Base-by-base conservation (phyloP, 2,888 invertebrate genomes). In the Exocentrus adspersus region DNA sequence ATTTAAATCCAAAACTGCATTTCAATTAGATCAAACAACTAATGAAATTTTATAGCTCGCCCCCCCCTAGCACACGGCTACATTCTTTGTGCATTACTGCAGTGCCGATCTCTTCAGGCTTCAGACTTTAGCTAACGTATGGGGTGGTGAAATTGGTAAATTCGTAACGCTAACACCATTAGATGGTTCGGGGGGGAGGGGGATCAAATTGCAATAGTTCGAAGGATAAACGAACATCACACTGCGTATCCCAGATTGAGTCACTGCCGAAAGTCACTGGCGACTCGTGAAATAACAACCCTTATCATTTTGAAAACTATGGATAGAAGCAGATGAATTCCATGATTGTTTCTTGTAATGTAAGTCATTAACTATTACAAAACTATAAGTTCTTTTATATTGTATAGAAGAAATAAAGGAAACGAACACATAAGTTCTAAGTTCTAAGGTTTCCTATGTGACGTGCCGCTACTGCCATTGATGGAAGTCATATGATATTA, bases 111-210 rank as follows among this genome's bases (percentile, higher is more conserved):
- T 71, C n/a, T n/a, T n/a, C n/a, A n/a, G n/a, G n/a, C n/a, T n/a
- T 65, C 70, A 70, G 73, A 74, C 75, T 77, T 75, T 75, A 75
- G 75, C 77, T 73, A 78, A 78, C 78, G 75, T 78, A 79, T 80
- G 76, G 82, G 83, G 82, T 81, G 83, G 76, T 75, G 80, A 82
- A 82, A 83, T 82, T 82, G 83, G 82, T 81, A 83, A 82, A 83
- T 83, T 84, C 81, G 83, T 81, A 82, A 83, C 82, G 83, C 82
- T 82, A 81, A 82, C 82, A 81, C 82, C 79, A 82, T 82, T 83
- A 82, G 78, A 75, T 60, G 54, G 28, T 20, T 42, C 56, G 43
- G 43, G 42, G 28, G 20, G 59, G 53, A 46, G n/a, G 53, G 45
- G 54, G 68, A 69, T 76, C 79, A 81, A 82, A 82, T 82, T 82